Evolutionary conservation across 2,888 invertebrate genomes (phyloP).

Genomic region (Caenorhabditis sp.): DNA sequence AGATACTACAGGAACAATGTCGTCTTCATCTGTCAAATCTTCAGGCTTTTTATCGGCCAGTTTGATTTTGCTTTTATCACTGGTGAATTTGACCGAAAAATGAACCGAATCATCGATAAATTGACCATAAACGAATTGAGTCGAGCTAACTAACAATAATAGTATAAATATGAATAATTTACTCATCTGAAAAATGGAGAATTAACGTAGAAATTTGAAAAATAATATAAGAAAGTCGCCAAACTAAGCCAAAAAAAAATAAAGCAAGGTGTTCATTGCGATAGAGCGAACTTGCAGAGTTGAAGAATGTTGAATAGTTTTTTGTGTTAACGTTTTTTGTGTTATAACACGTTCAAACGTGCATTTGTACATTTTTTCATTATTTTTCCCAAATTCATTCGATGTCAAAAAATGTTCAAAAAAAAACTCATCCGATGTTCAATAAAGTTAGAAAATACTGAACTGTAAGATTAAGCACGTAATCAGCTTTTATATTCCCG

Average conservation of each 20-base stretch:
- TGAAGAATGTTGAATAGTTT: neutral
- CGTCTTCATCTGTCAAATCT: constrained; percentile 13
- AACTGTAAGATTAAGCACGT: no score
- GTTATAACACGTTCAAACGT: no score
- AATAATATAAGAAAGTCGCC: neutral
- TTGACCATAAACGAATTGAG: neutral
- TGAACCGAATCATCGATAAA: constrained; percentile 46
- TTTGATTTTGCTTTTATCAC: constrained; percentile 7
- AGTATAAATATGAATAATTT: neutral
- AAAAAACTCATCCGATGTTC: no score
- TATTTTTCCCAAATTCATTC: no score
- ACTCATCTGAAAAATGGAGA: neutral
- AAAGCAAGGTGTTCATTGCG: neutral
- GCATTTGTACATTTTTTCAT: no score
- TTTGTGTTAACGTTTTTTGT: no score
- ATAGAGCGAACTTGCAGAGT: neutral
- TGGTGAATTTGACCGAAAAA: constrained; percentile 37
- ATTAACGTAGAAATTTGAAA: neutral
- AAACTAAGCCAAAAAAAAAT: neutral
- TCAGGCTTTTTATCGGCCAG: neutral
- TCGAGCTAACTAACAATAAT: neutral
- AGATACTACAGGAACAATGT: constrained; percentile 21
- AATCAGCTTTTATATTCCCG: no score
- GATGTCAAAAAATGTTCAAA: no score
- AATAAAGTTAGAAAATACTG: no score